Evolutionary conservation across 2,888 invertebrate species (phyloP).

Genomic region (Muschampia plurimacula): DNA sequence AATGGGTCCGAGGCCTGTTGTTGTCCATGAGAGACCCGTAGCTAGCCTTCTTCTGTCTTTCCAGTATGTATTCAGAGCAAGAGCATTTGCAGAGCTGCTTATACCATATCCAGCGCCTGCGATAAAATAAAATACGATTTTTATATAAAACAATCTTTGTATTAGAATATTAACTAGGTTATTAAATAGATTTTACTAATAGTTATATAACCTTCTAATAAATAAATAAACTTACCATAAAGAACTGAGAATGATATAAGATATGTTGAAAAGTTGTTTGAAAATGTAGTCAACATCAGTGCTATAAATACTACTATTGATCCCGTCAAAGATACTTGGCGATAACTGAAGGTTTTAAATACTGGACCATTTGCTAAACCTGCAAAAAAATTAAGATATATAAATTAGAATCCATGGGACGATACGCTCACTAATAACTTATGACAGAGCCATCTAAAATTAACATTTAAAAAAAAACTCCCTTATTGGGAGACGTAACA

Average conservation of each 20-base stretch:
- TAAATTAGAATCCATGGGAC: neutral
- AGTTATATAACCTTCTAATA: too few relatives aligned
- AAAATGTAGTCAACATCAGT: conserved; percentile 86
- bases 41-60: conserved; percentile 89
- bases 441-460: neutral
- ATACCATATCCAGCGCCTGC: conserved; percentile 88
- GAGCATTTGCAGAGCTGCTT: conserved; percentile 88
- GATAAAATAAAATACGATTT: neutral
- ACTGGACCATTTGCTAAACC: conserved; percentile 90
- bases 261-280: conserved; percentile 87
- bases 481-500: too few relatives aligned
- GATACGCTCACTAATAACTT: neutral
- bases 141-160: neutral
- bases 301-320: conserved; percentile 86
- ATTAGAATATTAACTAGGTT: neutral
- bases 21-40: conserved; percentile 89
- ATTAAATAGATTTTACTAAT: neutral
- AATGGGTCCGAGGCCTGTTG: conserved; percentile 90
- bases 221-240: conserved; percentile 84
- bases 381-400: conserved; percentile 58
- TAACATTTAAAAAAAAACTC: too few relatives aligned
- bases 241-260: conserved; percentile 88
- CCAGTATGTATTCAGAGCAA: conserved; percentile 91
- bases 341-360: conserved; percentile 88
- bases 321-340: conserved; percentile 88